phyloP scores from a whole-genome alignment of 2,113 vertebrate genomes.

The Excalfactoria chinensis region DNA sequence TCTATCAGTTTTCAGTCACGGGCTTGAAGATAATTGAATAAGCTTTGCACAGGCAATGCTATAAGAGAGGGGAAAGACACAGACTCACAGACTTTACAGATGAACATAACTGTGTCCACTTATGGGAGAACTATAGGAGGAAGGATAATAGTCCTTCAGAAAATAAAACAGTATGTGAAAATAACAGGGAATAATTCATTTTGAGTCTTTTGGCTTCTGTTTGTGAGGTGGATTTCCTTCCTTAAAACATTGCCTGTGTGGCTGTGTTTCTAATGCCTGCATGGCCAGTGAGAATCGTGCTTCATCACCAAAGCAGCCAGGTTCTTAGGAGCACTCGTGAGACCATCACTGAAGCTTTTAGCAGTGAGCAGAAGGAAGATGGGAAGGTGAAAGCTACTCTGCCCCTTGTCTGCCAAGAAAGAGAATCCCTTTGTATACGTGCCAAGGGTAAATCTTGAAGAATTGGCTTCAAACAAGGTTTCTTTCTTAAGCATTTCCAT shows the following conservation, averaged over 20 bases:
- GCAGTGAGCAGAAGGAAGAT: background rate
- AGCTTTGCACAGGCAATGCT: background rate
- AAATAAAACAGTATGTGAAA: fast-evolving
- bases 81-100: background rate
- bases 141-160: background rate
- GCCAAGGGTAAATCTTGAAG: background rate
- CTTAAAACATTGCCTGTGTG: background rate
- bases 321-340: background rate
- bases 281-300: background rate
- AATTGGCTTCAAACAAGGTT: background rate
- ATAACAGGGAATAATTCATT: fast-evolving
- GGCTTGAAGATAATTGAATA: background rate
- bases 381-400: background rate
- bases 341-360: background rate
- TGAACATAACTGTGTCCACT: background rate
- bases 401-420: background rate
- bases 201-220: background rate
- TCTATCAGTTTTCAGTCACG: background rate
- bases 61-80: background rate
- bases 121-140: too few relatives aligned
- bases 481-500: background rate
- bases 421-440: background rate
- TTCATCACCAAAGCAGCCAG: background rate
- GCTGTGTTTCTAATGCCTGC: background rate
- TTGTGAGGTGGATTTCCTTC: background rate